These are phyloP conservation scores for Parapristionchus giblindavisi DNA, from an alignment of 2,888 invertebrate species.

Conservation along the genomic window DNA sequence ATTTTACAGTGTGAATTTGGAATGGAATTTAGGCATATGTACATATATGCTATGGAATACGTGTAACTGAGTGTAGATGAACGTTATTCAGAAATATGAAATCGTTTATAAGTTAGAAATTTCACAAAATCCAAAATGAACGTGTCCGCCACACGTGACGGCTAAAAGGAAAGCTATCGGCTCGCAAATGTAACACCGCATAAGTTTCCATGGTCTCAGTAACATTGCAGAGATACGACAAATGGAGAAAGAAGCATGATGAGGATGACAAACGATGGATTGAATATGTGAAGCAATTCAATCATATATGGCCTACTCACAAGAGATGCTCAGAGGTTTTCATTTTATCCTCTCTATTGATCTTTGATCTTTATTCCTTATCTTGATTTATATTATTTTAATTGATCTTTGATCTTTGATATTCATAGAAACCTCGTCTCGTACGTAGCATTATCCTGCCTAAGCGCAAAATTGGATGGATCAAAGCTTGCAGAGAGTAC, in stretches of 20 bases:
- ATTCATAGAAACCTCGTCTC: constrained; percentile 11
- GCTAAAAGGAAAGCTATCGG: no score
- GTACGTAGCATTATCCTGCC: constrained; percentile 9
- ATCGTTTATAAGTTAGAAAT: no score
- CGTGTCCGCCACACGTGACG: no score
- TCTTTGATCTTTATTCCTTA: background rate
- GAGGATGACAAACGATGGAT: constrained; percentile 6
- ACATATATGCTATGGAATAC: no score
- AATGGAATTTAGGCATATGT: no score
- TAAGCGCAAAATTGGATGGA: background rate
- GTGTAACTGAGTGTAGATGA: no score
- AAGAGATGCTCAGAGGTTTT: background rate
- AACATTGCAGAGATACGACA: background rate
- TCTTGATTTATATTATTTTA: no score
- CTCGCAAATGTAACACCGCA: no score
- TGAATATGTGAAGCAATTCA: background rate
- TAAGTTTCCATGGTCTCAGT: no score
- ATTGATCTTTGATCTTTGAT: constrained; percentile 23
- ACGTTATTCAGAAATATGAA: no score
- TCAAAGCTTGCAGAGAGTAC: constrained; percentile 14
- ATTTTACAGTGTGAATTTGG: no score
- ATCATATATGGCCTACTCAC: background rate
- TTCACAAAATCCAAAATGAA: no score
- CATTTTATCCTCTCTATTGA: background rate
- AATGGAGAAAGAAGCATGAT: constrained; percentile 19